Percentiles rank a stretch among this genome's conserved stretches.
Evolutionary conservation across 2,797 vertebrate genomes (phyloP).

Genomic region (Darevskia mixta): DNA sequence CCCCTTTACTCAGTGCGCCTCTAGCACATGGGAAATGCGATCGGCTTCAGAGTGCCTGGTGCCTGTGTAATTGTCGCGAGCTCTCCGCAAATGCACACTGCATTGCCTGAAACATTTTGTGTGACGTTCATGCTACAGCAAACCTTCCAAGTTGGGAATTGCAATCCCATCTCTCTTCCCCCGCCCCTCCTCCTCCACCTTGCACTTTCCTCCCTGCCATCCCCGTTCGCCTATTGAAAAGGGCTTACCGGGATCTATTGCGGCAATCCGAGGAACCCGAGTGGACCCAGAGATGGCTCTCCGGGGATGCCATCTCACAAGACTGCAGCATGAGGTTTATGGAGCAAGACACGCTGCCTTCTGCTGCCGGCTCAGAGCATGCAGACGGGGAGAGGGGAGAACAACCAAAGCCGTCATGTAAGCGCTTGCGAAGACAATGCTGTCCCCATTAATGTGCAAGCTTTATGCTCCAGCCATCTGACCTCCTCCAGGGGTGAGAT

Average conservation of each 20-base stretch:
- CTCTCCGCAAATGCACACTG: neutral
- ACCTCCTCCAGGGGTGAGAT: neutral
- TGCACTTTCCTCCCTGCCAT: neutral
- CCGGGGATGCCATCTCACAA: neutral
- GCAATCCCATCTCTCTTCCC: no score
- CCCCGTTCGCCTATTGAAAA: neutral
- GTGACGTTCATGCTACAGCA: neutral
- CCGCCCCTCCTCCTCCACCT: neutral
- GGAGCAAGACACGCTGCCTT: neutral
- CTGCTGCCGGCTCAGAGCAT: neutral
- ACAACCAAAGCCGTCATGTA: neutral
- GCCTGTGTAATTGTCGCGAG: no score
- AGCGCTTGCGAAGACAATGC: neutral
- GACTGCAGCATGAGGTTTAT: neutral
- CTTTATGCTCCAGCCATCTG: neutral
- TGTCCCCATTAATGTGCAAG: neutral
- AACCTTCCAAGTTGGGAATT: no score
- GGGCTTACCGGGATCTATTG: neutral
- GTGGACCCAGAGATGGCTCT: neutral
- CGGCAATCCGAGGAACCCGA: neutral
- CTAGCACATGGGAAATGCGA: neutral
- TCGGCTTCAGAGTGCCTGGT: neutral
- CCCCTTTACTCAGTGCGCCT: no score
- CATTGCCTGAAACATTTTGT: neutral
- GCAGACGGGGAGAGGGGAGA: neutral